Base-by-base conservation (phyloP, 2,113 vertebrate genomes). In the Gambusia affinis region DNA sequence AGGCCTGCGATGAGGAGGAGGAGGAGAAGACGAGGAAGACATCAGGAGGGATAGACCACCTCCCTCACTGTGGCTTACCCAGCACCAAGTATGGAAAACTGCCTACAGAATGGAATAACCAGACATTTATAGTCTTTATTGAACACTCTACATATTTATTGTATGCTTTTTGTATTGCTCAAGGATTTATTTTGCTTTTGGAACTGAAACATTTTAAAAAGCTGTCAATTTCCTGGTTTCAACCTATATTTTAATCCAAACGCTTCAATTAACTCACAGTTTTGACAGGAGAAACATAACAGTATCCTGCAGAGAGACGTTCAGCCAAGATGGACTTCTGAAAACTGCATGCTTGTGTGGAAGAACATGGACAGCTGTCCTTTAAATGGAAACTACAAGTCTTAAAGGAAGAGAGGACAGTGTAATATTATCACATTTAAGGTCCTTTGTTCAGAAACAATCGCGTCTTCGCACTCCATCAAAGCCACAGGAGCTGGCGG, bases 101-200 rank as follows among this genome's bases (percentile, higher is more conserved):
- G 28, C 44, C 29, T 64, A 60, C 67, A 67, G 66, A 83, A 69
- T 30, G 62, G 44, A 27, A 75, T 35, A 70, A 79, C 51, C 51
- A 80, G 64, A 75, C 82, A 70, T 76, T 86, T 39, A 37, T 37
- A 11, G 44, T 67, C 70, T 76, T 71, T 77, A 76, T 79, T 80
- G 39, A 28, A 81, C 81, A 76, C 79, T 81, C 90, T 89, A 85
- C 83, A 75, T 93, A 93, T 92, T 92, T 92, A 92, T 93, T 91
- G 85, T 86, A 8, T n/a, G 47, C 67, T 70, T 64, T 75, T 73
- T 54, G 81, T 81, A 73, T 82, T 69, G 57, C 78, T 89, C 57
- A 69, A 80, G 79, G 54, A 80, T 75, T 33, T 33, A 66, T 65
- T 75, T 78, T 76, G 31, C 67, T 70, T 72, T 51, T 65, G 12